phyloP scores from a whole-genome alignment of 2,888 invertebrate genomes.

The Koerneria pararmatus region DNA sequence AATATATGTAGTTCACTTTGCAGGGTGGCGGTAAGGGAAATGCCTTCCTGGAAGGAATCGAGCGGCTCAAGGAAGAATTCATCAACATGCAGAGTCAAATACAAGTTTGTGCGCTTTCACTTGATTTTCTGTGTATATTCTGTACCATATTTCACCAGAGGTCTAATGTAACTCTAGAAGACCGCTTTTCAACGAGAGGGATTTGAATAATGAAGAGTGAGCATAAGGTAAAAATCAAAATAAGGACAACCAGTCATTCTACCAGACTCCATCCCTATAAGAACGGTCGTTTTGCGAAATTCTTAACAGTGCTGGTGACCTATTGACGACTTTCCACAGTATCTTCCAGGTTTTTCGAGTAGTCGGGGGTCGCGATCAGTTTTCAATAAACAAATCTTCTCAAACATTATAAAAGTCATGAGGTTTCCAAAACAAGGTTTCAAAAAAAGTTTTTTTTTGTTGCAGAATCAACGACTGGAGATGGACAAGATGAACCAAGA shows the following conservation, averaged over 20 bases:
- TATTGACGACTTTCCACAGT: neutral
- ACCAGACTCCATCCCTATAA: neutral
- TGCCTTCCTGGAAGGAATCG: conserved; percentile 37
- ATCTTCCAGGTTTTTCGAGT: neutral
- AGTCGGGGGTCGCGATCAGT: too few species aligned
- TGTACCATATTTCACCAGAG: too few species aligned
- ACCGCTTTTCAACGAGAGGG: too few species aligned
- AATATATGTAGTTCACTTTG: neutral
- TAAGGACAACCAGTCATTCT: too few species aligned
- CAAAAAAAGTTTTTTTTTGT: neutral
- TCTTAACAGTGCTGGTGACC: neutral
- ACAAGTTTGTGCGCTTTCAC: neutral
- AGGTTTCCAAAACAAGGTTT: too few species aligned
- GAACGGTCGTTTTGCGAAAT: neutral
- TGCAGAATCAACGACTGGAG: conserved; percentile 16
- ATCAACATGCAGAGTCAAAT: conserved; percentile 33
- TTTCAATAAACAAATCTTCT: conserved; percentile 1
- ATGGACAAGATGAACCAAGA: conserved; percentile 18
- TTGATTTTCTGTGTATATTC: too few species aligned
- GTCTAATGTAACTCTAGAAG: too few species aligned
- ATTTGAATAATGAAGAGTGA: too few species aligned
- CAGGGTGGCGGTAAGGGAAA: conserved; percentile 12
- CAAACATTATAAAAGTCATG: too few species aligned
- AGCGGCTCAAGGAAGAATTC: conserved; percentile 42
- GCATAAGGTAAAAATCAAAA: too few species aligned